Conservation (phyloP, 2,888 invertebrate genomes). For the Ganaspis brasiliensis region DNA sequence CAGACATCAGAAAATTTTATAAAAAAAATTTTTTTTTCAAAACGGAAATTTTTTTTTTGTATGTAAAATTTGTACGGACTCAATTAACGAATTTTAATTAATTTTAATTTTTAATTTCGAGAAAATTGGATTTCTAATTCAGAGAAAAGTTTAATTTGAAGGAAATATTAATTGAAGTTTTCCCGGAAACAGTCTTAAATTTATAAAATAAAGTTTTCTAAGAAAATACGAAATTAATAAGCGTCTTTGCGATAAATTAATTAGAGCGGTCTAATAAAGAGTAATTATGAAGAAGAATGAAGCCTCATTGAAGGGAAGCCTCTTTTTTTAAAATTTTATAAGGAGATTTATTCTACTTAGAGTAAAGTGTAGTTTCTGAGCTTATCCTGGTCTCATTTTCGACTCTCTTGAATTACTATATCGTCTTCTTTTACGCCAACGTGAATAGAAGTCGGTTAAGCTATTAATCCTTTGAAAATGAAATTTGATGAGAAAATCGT, state of each 20-base stretch:
- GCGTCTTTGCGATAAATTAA: neutral
- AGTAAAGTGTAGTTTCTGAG: constrained; percentile 10
- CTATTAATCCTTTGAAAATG: constrained; percentile 50
- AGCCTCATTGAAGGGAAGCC: neutral
- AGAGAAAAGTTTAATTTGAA: too few species aligned
- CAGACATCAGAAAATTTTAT: too few species aligned
- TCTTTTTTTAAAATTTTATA: neutral
- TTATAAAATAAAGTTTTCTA: too few species aligned
- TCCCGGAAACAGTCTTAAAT: too few species aligned
- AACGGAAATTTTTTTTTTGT: too few species aligned
- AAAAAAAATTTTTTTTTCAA: too few species aligned
- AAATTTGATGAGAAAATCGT: constrained; percentile 56
- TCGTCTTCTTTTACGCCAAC: constrained; percentile 44
- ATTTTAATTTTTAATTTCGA: neutral
- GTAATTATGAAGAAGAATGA: neutral
- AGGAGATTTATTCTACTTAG: neutral
- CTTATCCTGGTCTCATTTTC: constrained; percentile 8
- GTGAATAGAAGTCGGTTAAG: constrained; percentile 50
- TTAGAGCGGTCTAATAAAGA: neutral
- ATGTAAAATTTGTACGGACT: too few species aligned
- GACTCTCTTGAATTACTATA: constrained; percentile 15
- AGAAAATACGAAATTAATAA: neutral
- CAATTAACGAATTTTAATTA: neutral
- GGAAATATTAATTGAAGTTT: too few species aligned
- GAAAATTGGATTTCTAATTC: too few species aligned